A percentile compares a stretch with the other conserved stretches of the same genome.
These are phyloP conservation scores for Mormyrus lacerda DNA, from an alignment of 2,113 vertebrate genomes.

Conservation along the genomic window DNA sequence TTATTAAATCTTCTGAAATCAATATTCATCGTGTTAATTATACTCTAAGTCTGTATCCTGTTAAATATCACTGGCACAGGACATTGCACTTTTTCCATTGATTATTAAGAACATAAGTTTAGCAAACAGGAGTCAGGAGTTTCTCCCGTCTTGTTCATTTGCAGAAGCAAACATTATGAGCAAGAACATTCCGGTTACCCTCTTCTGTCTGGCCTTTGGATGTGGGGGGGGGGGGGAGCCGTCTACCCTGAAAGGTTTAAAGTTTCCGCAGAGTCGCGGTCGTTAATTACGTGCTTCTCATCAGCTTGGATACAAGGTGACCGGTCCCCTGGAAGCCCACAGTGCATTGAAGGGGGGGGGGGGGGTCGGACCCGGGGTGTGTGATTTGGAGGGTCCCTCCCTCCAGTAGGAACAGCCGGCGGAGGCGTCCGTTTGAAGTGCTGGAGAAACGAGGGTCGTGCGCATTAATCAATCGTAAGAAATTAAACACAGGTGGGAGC, in stretches of 20 bases:
- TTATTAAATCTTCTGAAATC: background rate
- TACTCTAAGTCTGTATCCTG: background rate
- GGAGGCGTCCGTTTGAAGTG: background rate
- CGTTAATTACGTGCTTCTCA: slow-evolving; percentile 7
- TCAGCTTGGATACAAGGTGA: background rate
- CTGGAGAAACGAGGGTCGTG: background rate
- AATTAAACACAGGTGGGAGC: slow-evolving; percentile 13
- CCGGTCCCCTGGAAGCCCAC: background rate
- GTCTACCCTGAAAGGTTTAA: background rate
- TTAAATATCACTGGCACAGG: background rate
- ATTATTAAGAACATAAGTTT: background rate
- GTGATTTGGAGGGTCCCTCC: background rate
- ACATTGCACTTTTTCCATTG: background rate
- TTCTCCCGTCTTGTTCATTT: background rate
- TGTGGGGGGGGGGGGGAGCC: background rate
- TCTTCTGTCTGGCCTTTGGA: background rate
- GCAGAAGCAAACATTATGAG: background rate
- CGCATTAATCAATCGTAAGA: slow-evolving; percentile 10
- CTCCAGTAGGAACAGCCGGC: background rate
- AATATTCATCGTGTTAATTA: background rate
- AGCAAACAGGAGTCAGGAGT: background rate
- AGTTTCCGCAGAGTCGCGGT: background rate
- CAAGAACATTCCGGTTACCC: background rate
- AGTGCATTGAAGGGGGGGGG: background rate
- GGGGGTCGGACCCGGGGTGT: background rate